A percentile compares a stretch with the other conserved stretches of the same genome.
Conservation (phyloP, 1,140 invertebrate genomes). For the Bombus turneri region DNA sequence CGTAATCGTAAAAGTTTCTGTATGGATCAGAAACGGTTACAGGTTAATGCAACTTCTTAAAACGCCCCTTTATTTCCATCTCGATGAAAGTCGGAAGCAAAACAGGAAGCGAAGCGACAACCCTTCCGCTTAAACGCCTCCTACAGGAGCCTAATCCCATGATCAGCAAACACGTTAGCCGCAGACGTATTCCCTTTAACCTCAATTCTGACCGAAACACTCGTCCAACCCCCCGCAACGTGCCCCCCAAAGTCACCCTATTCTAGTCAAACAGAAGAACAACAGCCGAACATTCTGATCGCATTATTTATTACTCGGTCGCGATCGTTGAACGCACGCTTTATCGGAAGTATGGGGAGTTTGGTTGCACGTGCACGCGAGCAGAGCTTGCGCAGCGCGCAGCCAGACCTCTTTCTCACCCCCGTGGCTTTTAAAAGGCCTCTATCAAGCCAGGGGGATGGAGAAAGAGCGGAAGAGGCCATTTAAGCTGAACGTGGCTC, state of each 20-base stretch:
- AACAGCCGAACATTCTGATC: background rate
- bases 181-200: background rate
- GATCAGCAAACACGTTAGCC: background rate
- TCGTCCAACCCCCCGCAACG: background rate
- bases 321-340: constrained; percentile 38
- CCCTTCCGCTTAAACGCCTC: background rate
- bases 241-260: no score
- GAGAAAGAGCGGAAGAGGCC: constrained; percentile 61
- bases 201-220: background rate
- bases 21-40: background rate
- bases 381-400: constrained; percentile 41
- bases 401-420: constrained; percentile 41
- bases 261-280: constrained; percentile 19
- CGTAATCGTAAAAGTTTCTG: no score
- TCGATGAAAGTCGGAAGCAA: constrained; percentile 60
- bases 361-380: background rate
- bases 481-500: constrained; percentile 65
- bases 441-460: constrained; percentile 10
- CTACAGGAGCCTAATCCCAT: no score
- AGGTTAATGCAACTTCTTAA: background rate
- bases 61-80: background rate
- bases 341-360: background rate
- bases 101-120: constrained; percentile 15
- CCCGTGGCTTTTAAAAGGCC: constrained; percentile 56
- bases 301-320: constrained; percentile 5